Percentiles rank a stretch among this genome's conserved stretches.
phyloP scores from a whole-genome alignment of 2,797 vertebrate genomes.

The Clarias laeviceps region DNA sequence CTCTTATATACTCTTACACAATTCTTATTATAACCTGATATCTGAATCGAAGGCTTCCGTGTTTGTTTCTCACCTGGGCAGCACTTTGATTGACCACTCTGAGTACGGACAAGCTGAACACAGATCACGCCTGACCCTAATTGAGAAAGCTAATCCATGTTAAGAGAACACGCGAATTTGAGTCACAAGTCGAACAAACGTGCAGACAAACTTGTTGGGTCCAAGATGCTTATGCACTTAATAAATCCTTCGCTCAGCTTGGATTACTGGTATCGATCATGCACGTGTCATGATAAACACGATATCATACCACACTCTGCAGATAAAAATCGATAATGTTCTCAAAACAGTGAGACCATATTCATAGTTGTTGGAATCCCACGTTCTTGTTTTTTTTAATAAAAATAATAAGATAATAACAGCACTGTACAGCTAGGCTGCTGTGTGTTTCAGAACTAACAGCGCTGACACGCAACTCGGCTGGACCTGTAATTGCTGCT shows the following conservation, averaged over 20 bases:
- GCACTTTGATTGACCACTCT: background rate
- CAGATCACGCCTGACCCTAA: background rate
- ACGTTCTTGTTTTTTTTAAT: no score
- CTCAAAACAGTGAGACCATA: background rate
- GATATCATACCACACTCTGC: no score
- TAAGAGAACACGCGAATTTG: background rate
- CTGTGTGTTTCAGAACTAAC: background rate
- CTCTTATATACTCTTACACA: no score
- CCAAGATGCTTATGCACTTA: background rate
- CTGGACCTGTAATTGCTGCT: background rate
- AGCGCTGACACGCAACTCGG: background rate
- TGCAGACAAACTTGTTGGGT: background rate
- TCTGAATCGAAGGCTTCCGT: background rate
- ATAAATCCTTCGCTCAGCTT: background rate
- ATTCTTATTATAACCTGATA: background rate
- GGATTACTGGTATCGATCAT: background rate
- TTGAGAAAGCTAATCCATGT: conserved; percentile 9
- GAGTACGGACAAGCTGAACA: background rate
- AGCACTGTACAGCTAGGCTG: background rate
- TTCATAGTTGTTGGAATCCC: background rate
- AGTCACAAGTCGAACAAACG: background rate
- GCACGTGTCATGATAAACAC: no score
- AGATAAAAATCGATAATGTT: background rate
- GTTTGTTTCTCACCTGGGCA: background rate
- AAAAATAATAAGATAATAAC: background rate